A percentile compares a stretch with the other conserved stretches of the same genome.
Conservation (phyloP, 2,113 vertebrate species). For the Willisornis vidua region DNA sequence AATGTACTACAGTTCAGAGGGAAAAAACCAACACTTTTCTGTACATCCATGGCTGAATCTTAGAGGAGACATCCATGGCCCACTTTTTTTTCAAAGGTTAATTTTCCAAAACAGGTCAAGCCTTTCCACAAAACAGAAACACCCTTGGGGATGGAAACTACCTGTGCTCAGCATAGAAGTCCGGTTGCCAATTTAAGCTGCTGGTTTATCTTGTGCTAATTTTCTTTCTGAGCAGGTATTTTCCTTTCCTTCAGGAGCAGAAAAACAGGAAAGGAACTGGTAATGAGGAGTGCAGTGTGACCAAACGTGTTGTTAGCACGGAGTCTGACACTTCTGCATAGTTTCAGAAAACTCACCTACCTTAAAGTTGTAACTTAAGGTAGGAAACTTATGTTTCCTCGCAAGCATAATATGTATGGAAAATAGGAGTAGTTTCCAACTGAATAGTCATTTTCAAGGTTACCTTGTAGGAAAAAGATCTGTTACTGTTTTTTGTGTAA, state of each 20-base stretch:
- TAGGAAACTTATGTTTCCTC: too few species aligned
- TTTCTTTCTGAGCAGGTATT: slow-evolving; percentile 23
- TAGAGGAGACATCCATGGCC: not conserved
- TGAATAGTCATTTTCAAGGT: not conserved
- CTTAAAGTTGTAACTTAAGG: not conserved
- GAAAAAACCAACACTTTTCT: not conserved
- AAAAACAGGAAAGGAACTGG: slow-evolving; percentile 5
- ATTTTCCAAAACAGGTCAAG: slow-evolving; percentile 1
- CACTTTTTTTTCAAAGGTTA: not conserved
- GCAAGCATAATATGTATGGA: not conserved
- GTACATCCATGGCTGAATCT: not conserved
- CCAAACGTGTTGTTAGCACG: not conserved
- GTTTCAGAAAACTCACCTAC: not conserved
- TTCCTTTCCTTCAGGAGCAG: slow-evolving; percentile 35
- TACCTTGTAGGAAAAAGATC: not conserved
- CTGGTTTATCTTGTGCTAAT: slow-evolving; percentile 35
- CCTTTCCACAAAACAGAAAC: slow-evolving; percentile 4
- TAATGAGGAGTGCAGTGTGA: not conserved
- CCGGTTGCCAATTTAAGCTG: not conserved
- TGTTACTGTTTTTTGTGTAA: not conserved
- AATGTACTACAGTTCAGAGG: not conserved
- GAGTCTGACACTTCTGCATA: not conserved
- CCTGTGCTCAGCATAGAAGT: not conserved
- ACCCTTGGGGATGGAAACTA: slow-evolving; percentile 38
- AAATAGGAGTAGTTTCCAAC: not conserved